A percentile compares a stretch with the other conserved stretches of the same genome.
phyloP scores from a whole-genome alignment of 2,888 invertebrate genomes.

The Yponomeuta sedellus region DNA sequence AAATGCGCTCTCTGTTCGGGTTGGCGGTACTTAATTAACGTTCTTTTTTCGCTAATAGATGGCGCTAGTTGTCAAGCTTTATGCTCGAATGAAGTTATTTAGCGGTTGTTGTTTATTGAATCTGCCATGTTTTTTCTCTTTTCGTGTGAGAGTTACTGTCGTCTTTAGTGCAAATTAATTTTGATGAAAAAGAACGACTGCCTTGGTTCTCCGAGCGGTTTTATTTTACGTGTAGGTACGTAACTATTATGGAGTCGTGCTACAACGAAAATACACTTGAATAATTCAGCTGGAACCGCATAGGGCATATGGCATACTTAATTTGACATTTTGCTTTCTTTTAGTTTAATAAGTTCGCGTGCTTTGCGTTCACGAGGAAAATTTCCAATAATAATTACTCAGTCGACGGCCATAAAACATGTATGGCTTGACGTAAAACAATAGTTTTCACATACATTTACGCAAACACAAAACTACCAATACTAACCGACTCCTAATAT shows the following conservation, averaged over 20 bases:
- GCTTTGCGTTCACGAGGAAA: slow-evolving; percentile 7
- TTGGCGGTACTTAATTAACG: background rate
- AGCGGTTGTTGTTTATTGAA: background rate
- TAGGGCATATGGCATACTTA: slow-evolving; percentile 5
- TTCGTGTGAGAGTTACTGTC: background rate
- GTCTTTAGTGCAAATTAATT: background rate
- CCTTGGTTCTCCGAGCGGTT: background rate
- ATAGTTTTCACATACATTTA: background rate
- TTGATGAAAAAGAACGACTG: background rate
- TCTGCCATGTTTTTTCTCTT: background rate
- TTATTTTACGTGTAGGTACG: slow-evolving; percentile 4
- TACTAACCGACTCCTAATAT: background rate
- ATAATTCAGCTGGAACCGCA: slow-evolving; percentile 9
- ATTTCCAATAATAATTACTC: slow-evolving; percentile 8
- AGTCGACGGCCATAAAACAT: background rate
- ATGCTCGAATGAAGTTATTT: background rate
- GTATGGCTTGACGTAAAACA: slow-evolving; percentile 11
- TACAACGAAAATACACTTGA: background rate
- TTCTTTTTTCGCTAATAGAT: slow-evolving; percentile 24
- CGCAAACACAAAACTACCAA: background rate
- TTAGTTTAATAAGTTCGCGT: slow-evolving; percentile 12
- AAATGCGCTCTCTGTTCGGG: background rate
- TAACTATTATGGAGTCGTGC: background rate
- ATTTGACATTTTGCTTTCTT: slow-evolving; percentile 12
- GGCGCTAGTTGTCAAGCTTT: slow-evolving; percentile 21